Percentiles rank a stretch among this genome's conserved stretches.
Evolutionary conservation across 2,797 vertebrate species (phyloP).

Genomic region (Lacerta bilineata): DNA sequence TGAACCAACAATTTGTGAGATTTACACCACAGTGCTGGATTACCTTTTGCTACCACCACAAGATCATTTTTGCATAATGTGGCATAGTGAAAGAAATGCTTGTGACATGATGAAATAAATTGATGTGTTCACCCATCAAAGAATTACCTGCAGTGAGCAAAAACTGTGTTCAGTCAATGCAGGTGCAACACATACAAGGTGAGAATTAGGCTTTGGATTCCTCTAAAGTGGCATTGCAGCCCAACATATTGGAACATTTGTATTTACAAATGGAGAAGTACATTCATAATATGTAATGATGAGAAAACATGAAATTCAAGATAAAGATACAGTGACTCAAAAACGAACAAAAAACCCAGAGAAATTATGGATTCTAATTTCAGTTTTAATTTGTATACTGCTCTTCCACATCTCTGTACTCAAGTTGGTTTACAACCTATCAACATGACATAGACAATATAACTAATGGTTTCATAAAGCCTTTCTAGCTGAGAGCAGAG

Average conservation of each 20-base stretch:
- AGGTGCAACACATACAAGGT: background rate
- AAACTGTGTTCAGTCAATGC: background rate
- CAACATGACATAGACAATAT: too few relatives aligned
- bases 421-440: too few relatives aligned
- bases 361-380: background rate
- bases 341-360: background rate
- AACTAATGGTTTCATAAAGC: background rate
- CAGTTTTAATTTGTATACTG: too few relatives aligned
- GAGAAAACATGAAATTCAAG: too few relatives aligned
- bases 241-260: background rate
- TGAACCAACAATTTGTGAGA: background rate
- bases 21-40: background rate
- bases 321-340: too few relatives aligned
- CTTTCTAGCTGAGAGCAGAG: background rate
- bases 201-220: background rate
- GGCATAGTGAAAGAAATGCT: background rate
- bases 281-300: background rate
- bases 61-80: background rate
- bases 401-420: too few relatives aligned
- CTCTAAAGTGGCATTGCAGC: background rate
- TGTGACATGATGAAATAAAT: background rate
- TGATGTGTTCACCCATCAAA: background rate
- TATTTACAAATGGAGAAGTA: background rate
- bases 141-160: background rate
- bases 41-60: background rate